Evolutionary conservation across 2,113 vertebrate species (phyloP).

Genomic region (Chroicocephalus ridibundus): DNA sequence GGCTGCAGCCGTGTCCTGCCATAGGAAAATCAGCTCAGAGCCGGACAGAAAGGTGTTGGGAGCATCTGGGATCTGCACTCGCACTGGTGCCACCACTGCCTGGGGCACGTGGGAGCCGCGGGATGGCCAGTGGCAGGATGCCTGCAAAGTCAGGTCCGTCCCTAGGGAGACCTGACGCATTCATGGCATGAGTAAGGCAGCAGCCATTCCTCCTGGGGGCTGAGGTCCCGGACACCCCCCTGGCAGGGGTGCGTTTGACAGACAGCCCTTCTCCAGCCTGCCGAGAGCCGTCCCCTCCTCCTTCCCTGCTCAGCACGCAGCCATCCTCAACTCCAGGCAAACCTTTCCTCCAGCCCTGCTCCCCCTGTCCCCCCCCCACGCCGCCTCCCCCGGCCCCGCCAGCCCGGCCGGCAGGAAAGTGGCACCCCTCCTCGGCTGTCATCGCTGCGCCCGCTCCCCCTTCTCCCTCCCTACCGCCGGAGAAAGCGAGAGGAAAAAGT

Average conservation of each 20-base stretch:
- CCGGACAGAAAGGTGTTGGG: background rate
- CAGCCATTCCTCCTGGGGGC: background rate
- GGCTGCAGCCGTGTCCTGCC: background rate
- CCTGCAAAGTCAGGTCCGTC: background rate
- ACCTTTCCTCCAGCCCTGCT: background rate
- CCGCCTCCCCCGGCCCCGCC: background rate
- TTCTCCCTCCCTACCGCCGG: background rate
- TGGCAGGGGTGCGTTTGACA: background rate
- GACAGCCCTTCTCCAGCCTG: conserved; percentile 27
- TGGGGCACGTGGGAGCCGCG: accelerated
- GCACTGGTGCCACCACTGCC: background rate
- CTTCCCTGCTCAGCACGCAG: background rate
- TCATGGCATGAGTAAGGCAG: background rate
- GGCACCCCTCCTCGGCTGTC: background rate
- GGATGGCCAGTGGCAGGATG: background rate
- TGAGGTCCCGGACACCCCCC: background rate
- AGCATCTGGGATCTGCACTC: background rate
- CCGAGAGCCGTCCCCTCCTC: background rate
- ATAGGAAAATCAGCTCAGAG: background rate
- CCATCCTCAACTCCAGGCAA: background rate
- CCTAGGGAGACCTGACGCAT: background rate
- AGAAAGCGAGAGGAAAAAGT: background rate
- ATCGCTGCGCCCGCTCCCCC: background rate
- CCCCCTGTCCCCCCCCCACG: background rate
- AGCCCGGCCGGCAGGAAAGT: background rate